Base-by-base conservation (phyloP, 2,888 invertebrate genomes). In the Candidula unifasciata region DNA sequence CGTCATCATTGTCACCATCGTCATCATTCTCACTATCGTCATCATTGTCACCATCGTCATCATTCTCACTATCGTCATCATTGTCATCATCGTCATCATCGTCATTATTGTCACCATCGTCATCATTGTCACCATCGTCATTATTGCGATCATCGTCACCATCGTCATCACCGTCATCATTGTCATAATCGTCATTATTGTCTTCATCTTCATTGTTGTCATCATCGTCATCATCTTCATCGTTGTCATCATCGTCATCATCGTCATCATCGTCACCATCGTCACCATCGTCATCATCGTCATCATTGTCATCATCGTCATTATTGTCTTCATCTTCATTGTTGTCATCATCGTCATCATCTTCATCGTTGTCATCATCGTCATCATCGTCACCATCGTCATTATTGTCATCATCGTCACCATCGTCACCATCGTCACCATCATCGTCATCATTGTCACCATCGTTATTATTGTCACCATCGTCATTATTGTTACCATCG, bases 401-500 rank as follows among this genome's bases (percentile, higher is more conserved):
- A 66, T 18, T n/a, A 66, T 27, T n/a, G n/a, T 27, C 66, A 71
- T 64, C 79, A 79, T 79, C 79, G 64, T 79, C 79, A 66, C 8
- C 66, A 66, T n/a, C 66, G n/a, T 27, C 66, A 71, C 54, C 79
- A 79, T 79, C 79, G 64, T 79, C 79, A 79, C 57, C 66, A 79
- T 79, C 79, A 79, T 79, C 79, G 64, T 79, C 79, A 79, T 79
- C 79, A 79, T 79, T 64, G 64, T 79, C 79, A 79, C 57, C 79
- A 79, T 79, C 79, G 64, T 79, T 64, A 79, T 79, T 64, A 79
- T 79, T 37, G 52, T 52, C 77, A 73, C n/a, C 66, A 66, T n/a
- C 74, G 24, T 37, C 44, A 44, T 44, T 24, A 44, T 74, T 44
- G 44, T 74, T 10, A 74, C 16, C 44, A 74, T 44, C 37, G 8